A percentile compares a stretch with the other conserved stretches of the same genome.
Conservation (phyloP, 2,797 vertebrate genomes). For the Phataginus tricuspis region DNA sequence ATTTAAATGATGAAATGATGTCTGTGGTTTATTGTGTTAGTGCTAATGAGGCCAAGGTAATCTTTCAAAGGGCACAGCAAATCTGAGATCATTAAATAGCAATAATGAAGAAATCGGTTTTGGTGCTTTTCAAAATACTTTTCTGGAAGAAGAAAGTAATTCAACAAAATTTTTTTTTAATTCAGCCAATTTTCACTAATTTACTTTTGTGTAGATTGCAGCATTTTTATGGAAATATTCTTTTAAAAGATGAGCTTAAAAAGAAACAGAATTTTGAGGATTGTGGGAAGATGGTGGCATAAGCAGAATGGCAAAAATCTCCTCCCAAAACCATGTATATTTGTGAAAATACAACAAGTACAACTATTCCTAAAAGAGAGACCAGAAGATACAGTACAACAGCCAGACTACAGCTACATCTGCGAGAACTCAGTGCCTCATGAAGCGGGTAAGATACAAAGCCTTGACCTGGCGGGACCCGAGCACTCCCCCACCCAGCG, state of each 20-base stretch:
- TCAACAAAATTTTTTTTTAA: neutral
- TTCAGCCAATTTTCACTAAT: neutral
- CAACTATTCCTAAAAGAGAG: too few relatives aligned
- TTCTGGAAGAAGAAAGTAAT: neutral
- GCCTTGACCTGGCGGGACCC: too few relatives aligned
- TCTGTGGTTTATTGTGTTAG: neutral
- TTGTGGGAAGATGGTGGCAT: too few relatives aligned
- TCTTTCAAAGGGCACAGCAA: neutral
- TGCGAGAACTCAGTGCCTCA: too few relatives aligned
- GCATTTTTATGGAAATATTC: neutral
- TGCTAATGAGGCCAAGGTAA: accelerated
- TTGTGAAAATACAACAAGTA: too few relatives aligned
- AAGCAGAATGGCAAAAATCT: too few relatives aligned
- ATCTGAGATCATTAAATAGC: neutral
- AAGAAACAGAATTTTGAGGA: neutral
- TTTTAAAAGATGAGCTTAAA: neutral
- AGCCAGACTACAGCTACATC: too few relatives aligned
- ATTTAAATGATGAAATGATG: neutral
- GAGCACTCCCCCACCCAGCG: too few relatives aligned
- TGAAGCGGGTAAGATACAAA: too few relatives aligned
- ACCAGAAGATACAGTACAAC: too few relatives aligned
- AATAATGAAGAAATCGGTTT: neutral
- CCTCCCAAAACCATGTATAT: too few relatives aligned
- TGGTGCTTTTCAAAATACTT: neutral
- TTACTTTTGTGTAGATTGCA: neutral